A percentile compares a stretch with the other conserved stretches of the same genome.
Evolutionary conservation across 2,888 invertebrate genomes (phyloP).

Genomic region (Hylaea fasciaria): DNA sequence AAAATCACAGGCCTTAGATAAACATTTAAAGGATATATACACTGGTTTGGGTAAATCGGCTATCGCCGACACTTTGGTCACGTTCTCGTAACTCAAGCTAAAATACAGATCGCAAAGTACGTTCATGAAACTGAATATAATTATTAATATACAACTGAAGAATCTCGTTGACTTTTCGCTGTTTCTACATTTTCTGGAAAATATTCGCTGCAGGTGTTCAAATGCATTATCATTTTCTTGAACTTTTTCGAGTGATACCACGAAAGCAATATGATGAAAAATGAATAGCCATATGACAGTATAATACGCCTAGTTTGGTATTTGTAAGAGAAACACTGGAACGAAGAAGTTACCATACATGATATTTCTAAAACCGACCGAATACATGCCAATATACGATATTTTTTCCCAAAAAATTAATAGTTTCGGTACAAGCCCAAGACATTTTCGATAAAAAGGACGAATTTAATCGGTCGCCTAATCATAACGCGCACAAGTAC

Average conservation of each 20-base stretch:
- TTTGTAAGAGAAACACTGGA: not conserved
- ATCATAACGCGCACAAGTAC: not conserved
- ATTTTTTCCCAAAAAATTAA: not conserved
- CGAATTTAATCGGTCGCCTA: constrained; percentile 3
- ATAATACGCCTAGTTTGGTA: not conserved
- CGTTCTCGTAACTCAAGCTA: too few relatives aligned
- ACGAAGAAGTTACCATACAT: not conserved
- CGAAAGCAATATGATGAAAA: not conserved
- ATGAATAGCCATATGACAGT: not conserved
- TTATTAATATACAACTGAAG: not conserved
- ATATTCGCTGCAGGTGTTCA: constrained; percentile 4
- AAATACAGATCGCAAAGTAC: not conserved
- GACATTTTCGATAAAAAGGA: constrained; percentile 8
- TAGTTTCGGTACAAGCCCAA: constrained; percentile 15
- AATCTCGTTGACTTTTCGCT: not conserved
- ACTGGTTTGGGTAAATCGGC: not conserved
- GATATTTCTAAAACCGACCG: not conserved
- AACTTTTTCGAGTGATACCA: constrained; percentile 6
- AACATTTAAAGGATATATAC: not conserved
- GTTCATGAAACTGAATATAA: not conserved
- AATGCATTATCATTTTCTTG: not conserved
- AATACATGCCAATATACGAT: not conserved
- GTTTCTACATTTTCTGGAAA: not conserved
- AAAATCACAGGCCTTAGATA: not conserved
- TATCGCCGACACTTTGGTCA: too few relatives aligned